Evolutionary conservation across 2,113 vertebrate species (phyloP), one percentile per base, ranked within the genome.

Genomic region (Gambusia affinis): DNA sequence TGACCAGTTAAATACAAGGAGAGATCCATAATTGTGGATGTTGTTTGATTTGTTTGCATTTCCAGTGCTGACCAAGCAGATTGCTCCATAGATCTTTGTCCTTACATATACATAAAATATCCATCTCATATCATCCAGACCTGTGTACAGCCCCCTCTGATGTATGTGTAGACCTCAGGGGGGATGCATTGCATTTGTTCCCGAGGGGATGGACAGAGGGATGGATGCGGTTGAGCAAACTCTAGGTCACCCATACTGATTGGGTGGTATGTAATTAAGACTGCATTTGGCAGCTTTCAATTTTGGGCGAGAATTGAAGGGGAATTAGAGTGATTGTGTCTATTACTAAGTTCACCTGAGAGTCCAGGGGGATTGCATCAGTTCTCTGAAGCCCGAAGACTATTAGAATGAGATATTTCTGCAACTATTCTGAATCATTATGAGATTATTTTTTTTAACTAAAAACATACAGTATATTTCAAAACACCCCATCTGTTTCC

Each of bases 31-130:
- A 90, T 89, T 84, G 82, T 78, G 85, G 75, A 76, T 84, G 83
- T 90, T 89, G 81, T 85, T 88, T 85, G 78, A 89, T 91, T 88
- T 78, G 87, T 85, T 85, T 87, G 88, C 89, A 82, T 93, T 90
- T 93, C 84, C 86, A 84, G 85, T 93, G 93, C 93, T 94, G 94
- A 94, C 91, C 88, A 87, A 92, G 94, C 92, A 93, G 75, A 73
- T 67, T 75, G 80, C 79, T 85, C 83, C 73, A 89, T 90, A 90
- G 89, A 88, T 89, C 84, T 86, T 85, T 80, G 83, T 76, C 88
- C 81, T 85, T 83, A 88, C 91, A 92, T 24, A 57, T 93, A 87
- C 91, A 92, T 92, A 89, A 92, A 93, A 90, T 87, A 91, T 88
- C 81, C 83, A 82, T 87, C 82, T 77, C 73, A 67, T 87, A 78